Base-by-base conservation (phyloP, 2,888 invertebrate genomes). In the Saturnia japonica region DNA sequence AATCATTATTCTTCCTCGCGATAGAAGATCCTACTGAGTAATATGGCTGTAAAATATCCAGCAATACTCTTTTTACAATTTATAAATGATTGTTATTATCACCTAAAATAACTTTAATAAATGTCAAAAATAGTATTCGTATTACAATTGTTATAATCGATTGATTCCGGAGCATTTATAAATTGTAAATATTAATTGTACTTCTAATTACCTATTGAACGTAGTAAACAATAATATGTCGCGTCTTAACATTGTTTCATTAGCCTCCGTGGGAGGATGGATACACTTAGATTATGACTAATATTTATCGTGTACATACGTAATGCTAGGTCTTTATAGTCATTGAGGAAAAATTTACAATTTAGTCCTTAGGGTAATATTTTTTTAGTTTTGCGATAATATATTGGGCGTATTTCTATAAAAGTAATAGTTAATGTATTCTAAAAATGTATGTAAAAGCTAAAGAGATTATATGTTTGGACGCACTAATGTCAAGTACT, bases 201-300 rank as follows among this genome's bases (percentile, higher is more conserved):
- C 9, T 64, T 64, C 64, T 28, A 16, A 34, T 34, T 4, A n/a
- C n/a, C n/a, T n/a, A 7, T 68, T 68, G 47, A 47, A 68, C 14
- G 47, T 28, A 22, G 16, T 28, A 45, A 28, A 28, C 45, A 68
- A 28, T 34, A 68, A 25, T 60, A 60, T 68, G 19, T 68, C 68
- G 47, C 45, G 68, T 25, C 40, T 40, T 40, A 64, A 64, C 70
- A 34, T 68, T 68, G 54, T 69, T 47, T 68, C 64, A 68, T 64
- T 68, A 68, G 40, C 34, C 25, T 22, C 45, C 47, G 51, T 71
- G 51, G 68, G 68, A 71, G 68, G 71, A 68, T 70, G 64, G 71
- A 64, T 70, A 64, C 34, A 64, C 40, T 40, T 64, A 64, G 19
- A 64, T 64, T 64, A 57, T 71, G 68, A 71, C 71, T 71, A 71